Evolutionary conservation across 2,113 vertebrate genomes (phyloP), one percentile per base, ranked within the genome.

Genomic region (Callipepla squamata): DNA sequence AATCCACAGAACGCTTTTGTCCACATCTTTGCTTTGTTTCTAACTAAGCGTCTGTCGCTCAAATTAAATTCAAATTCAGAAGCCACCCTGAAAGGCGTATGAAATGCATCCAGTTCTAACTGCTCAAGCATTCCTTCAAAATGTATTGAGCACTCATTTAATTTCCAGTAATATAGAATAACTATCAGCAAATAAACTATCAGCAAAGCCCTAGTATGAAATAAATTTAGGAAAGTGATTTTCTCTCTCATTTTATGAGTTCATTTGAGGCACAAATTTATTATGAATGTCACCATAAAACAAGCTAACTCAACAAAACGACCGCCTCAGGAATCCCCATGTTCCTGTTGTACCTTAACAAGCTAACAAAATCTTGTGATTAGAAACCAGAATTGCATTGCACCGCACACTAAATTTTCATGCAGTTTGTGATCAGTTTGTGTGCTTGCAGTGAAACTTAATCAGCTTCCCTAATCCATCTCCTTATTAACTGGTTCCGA

Each of bases 241-340:
- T 85, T 62, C 58, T 61, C 17, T 28, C 18, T 47, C 18, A 70
- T 87, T 96, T 79, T 93, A 76, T 62, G 53, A 50, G 70, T 91
- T 95, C 50, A 92, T 66, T 85, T 85, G 72, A 94, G 38, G 32
- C n/a, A 96, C 38, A 94, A 92, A 82, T 34, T 88, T 79, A 79
- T 89, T 92, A 92, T 82, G 47, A 86, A 40, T 55, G 83, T 85
- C 45, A 84, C 34, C 87, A 70, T 91, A 80, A 88, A 89, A 79
- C 67, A 93, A 86, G 42, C 14, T 32, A 48, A 90, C 66, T 36
- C 38, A 85, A 73, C 51, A 62, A 89, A 91, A 93, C 11, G 8
- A 69, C 19, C 2, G 17, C 65, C 77, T 89, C 84, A 96, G 53
- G n/a, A 83, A 30, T 80, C 51, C 68, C 51, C 69, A 18, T 10